A percentile compares a stretch with the other conserved stretches of the same genome.
Evolutionary conservation across 2,888 invertebrate species (phyloP).

Genomic region (Trichopoda pennipes): DNA sequence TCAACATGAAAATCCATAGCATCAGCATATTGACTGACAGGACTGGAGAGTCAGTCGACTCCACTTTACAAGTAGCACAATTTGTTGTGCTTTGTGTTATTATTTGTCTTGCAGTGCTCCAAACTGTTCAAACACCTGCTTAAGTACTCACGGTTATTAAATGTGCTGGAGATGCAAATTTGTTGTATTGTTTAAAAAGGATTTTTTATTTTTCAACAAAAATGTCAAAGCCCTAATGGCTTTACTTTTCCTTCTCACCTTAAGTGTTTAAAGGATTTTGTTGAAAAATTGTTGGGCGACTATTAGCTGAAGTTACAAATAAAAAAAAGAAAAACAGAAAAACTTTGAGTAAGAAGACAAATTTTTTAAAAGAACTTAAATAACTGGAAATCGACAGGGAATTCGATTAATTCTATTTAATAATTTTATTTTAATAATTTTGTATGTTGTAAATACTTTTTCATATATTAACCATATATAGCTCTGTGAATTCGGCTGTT

Average conservation of each 20-base stretch:
- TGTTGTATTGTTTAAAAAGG: neutral
- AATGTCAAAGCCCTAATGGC: slow-evolving; percentile 57
- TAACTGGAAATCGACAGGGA: too few species aligned
- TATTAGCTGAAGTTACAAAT: slow-evolving; percentile 5
- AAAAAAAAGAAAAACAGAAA: neutral
- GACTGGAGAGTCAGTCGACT: slow-evolving; percentile 36
- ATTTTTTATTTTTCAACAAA: slow-evolving; percentile 30
- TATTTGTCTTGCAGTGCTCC: slow-evolving; percentile 10
- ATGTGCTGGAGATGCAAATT: slow-evolving; percentile 63
- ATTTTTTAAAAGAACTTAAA: neutral
- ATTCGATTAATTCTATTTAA: too few species aligned
- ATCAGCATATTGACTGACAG: slow-evolving; percentile 70
- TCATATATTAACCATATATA: too few species aligned
- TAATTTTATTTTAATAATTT: too few species aligned
- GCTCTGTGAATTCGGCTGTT: too few species aligned
- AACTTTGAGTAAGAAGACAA: neutral
- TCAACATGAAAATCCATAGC: slow-evolving; percentile 67
- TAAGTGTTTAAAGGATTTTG: slow-evolving; percentile 64
- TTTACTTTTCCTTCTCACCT: slow-evolving; percentile 55
- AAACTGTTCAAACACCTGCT: slow-evolving; percentile 68
- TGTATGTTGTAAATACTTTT: too few species aligned
- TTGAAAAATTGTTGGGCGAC: slow-evolving; percentile 28
- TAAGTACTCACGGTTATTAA: slow-evolving; percentile 71
- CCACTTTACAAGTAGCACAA: slow-evolving; percentile 23
- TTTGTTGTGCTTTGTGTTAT: neutral